A percentile compares a stretch with the other conserved stretches of the same genome.
Evolutionary conservation across 2,113 vertebrate species (phyloP).

Genomic region (Cercopithecus mona): DNA sequence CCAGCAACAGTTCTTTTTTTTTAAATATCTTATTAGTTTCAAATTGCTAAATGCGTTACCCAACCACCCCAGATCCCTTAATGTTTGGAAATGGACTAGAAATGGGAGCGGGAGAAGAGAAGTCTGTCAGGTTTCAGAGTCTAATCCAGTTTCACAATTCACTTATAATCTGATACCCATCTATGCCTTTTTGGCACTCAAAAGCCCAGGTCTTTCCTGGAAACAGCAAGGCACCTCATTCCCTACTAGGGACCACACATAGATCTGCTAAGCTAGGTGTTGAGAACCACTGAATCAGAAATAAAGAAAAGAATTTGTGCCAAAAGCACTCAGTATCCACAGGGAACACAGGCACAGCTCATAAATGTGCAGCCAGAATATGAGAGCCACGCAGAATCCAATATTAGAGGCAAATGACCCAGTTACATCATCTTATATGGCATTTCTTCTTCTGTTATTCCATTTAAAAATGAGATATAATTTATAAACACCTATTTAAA

Average conservation of each 20-base stretch:
- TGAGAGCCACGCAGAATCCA: neutral
- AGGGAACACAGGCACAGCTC: neutral
- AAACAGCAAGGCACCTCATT: neutral
- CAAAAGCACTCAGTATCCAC: neutral
- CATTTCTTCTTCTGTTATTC: neutral
- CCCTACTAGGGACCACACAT: neutral
- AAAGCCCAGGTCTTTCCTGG: neutral
- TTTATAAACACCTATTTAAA: neutral
- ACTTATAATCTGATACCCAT: neutral
- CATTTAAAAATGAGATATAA: neutral
- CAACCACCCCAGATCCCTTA: neutral
- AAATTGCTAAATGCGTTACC: neutral
- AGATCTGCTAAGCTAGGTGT: neutral
- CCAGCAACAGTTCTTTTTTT: neutral
- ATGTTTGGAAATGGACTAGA: neutral
- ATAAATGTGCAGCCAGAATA: neutral
- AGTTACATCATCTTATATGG: neutral
- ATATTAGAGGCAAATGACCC: neutral
- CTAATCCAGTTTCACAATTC: neutral
- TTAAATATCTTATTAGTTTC: neutral
- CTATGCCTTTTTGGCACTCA: neutral
- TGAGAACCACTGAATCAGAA: constrained; percentile 71
- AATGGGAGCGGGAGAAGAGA: neutral
- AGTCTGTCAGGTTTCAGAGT: neutral
- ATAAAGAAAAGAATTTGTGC: neutral